These are phyloP conservation scores for Ectemnius lituratus DNA, from an alignment of 2,888 invertebrate species.

Conservation along the genomic window DNA sequence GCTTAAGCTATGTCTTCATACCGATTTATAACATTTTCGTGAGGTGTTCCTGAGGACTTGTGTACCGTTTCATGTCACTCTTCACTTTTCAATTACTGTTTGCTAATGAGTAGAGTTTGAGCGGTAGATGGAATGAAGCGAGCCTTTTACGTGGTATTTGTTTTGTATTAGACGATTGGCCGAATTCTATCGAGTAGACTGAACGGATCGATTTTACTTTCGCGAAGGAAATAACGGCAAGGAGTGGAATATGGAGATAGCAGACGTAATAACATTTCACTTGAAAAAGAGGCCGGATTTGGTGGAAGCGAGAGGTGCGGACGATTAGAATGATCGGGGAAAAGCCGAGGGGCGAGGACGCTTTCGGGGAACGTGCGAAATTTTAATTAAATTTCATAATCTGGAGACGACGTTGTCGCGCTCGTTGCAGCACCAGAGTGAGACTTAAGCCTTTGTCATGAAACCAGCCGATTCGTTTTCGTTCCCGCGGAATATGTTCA, in stretches of 20 bases:
- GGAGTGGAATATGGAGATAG: slow-evolving; percentile 3
- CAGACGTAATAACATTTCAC: not conserved
- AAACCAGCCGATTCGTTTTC: slow-evolving; percentile 31
- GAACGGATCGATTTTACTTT: not conserved
- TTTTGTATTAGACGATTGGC: too few species aligned
- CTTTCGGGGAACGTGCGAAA: slow-evolving; percentile 53
- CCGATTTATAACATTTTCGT: not conserved
- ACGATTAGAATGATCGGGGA: not conserved
- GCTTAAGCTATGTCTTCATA: not conserved
- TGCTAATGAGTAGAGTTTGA: too few species aligned
- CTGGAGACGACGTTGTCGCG: slow-evolving; percentile 54
- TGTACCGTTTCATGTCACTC: not conserved
- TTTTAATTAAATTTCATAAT: slow-evolving; percentile 70
- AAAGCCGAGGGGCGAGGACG: not conserved
- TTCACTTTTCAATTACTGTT: not conserved
- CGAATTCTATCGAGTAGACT: too few species aligned
- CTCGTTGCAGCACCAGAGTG: slow-evolving; percentile 40
- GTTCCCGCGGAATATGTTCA: slow-evolving; percentile 43
- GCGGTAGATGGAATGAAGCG: too few species aligned
- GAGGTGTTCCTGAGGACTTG: not conserved
- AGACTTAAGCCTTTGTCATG: slow-evolving; percentile 58
- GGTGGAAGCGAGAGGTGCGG: not conserved
- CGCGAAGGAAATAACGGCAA: not conserved
- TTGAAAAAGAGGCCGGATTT: not conserved
- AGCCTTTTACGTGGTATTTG: too few species aligned